Conservation (phyloP, 1,140 invertebrate species). For the Sinonovacula constricta region DNA sequence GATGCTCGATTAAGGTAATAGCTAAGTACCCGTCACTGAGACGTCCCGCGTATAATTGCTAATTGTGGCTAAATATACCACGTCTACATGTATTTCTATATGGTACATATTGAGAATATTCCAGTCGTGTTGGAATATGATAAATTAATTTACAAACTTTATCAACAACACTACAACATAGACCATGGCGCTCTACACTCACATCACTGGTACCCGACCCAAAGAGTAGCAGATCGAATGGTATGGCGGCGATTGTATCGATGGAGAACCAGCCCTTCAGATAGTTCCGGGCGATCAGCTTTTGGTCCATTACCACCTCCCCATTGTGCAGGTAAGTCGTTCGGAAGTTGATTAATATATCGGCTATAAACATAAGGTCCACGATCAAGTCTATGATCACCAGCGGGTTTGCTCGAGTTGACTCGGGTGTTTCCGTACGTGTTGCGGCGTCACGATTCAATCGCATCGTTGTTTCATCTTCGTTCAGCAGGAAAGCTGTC, state of each 20-base stretch:
- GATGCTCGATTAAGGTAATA: too few species aligned
- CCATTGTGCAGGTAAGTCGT: conserved; percentile 78
- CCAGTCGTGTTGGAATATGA: too few species aligned
- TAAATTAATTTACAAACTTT: too few species aligned
- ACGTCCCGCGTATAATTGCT: too few species aligned
- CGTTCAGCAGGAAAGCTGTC: conserved; percentile 97
- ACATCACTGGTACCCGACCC: conserved; percentile 78
- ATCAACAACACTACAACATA: too few species aligned
- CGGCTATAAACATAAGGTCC: conserved; percentile 79
- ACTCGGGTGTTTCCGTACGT: conserved; percentile 61
- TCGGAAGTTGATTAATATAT: conserved; percentile 79
- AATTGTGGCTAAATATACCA: too few species aligned
- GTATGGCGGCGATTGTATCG: conserved; percentile 78
- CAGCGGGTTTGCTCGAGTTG: conserved; percentile 72
- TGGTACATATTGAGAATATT: too few species aligned
- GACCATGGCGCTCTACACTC: conserved; percentile 64
- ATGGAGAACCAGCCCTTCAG: conserved; percentile 80
- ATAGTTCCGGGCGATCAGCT: conserved; percentile 78
- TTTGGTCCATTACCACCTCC: conserved; percentile 77
- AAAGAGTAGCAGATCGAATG: conserved; percentile 78
- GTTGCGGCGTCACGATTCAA: conserved; percentile 69
- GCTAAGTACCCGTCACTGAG: too few species aligned
- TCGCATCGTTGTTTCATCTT: conserved; percentile 79
- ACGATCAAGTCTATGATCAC: conserved; percentile 79
- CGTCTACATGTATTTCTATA: too few species aligned